Percentiles rank a stretch among this genome's conserved stretches.
Evolutionary conservation across 2,113 vertebrate species (phyloP).

Genomic region (Mystacornis crossleyi): DNA sequence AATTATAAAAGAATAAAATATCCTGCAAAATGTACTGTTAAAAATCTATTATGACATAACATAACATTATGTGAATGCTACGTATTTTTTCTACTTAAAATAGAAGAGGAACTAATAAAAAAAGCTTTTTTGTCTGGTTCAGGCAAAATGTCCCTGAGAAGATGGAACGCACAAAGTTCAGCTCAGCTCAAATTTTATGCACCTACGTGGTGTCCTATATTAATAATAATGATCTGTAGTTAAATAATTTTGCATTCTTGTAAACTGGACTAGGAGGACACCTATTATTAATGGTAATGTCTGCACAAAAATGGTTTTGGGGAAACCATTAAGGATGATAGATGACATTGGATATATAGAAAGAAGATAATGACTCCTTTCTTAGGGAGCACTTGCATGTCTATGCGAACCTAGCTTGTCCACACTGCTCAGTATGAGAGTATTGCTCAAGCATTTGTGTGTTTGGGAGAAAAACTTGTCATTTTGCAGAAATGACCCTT

Average conservation of each 20-base stretch:
- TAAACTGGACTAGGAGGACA: neutral
- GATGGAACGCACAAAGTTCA: neutral
- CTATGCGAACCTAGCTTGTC: neutral
- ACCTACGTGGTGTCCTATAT: neutral
- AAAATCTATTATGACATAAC: neutral
- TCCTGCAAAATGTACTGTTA: neutral
- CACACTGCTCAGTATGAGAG: neutral
- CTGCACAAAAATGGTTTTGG: neutral
- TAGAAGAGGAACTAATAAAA: neutral
- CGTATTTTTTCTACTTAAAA: neutral
- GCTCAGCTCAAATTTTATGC: neutral
- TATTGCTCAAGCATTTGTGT: neutral
- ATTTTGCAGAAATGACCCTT: neutral
- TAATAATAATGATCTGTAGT: neutral
- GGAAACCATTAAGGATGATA: neutral
- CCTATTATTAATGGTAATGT: neutral
- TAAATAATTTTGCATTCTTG: neutral
- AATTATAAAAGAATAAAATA: neutral
- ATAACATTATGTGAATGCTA: neutral
- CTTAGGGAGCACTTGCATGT: neutral
- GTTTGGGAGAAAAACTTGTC: neutral
- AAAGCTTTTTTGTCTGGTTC: neutral
- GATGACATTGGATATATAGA: neutral
- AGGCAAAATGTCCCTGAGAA: neutral
- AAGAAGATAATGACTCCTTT: neutral